Evolutionary conservation across 2,797 vertebrate genomes (phyloP), one percentile per base, ranked within the genome.

Genomic region (Betta splendens): DNA sequence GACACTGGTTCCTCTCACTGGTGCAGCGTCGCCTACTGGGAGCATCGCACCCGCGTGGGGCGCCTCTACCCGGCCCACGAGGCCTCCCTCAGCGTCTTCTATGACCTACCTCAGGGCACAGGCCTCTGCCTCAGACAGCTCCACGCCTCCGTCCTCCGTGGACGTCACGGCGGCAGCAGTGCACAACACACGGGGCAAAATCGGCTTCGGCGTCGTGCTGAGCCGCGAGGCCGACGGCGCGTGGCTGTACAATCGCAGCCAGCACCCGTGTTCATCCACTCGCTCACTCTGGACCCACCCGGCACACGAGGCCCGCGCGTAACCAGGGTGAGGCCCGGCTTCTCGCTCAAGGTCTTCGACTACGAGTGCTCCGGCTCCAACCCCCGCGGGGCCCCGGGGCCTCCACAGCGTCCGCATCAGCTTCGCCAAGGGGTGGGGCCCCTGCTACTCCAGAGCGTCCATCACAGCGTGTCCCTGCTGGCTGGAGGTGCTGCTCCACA

Each of bases 31-130:
- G 97, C 97, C 9, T 98, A 99, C 85, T 98, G 97, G 97, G 97
- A 99, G 85, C 96, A 98, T 85, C 94, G 96, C 64, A 98, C 94
- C 0, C 95, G 97, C 0, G 96, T 99, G 39, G 97, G 97, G 38
- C 96, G 97, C 77, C 95, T 99, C 61, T 98, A 96, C 82, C 91
- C 96, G 35, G 96, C 97, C 91, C 92, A 95, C 32, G 94, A 98
- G 84, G 92, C 94, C 81, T 96, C 96, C 65, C 94, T 98, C 91
- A 98, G 94, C 93, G 98, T 99, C 80, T 99, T 99, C 89, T 99
- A 98, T 43, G 97, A 99, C 93, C 97, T 99, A 98, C 97, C 97
- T 98, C 97, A 98, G 92, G 97, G 97, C 92, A 98, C 95, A 20
- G 97, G 97, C 92, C 95, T 99, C 88, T 99, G 97, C 89, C 93